Conservation (phyloP, 2,888 invertebrate species). For the Megaustenia siamemsis region DNA sequence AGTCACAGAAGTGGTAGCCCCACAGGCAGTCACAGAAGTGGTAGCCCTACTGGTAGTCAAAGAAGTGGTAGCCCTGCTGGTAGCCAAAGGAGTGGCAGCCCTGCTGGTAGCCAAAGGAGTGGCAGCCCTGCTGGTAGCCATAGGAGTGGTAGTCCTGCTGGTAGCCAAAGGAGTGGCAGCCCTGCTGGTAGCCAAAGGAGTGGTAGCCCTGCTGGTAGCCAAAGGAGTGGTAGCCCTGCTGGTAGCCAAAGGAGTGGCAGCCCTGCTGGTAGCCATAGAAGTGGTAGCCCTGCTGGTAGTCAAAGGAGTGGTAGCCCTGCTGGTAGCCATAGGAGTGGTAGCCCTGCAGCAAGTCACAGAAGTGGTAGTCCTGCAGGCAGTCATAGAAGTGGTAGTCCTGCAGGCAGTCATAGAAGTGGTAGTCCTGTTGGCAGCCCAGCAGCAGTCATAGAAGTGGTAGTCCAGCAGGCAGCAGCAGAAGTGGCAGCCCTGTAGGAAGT, state of each 20-base stretch:
- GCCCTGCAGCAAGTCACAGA: constrained; percentile 56
- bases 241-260: constrained; percentile 54
- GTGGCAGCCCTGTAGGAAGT: constrained; percentile 54
- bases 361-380: constrained; percentile 53
- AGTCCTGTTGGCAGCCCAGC: constrained; percentile 49
- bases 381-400: constrained; percentile 52
- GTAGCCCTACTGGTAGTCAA: constrained; percentile 59
- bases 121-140: constrained; percentile 53
- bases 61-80: constrained; percentile 56
- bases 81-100: constrained; percentile 50
- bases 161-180: constrained; percentile 54
- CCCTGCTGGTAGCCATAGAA: constrained; percentile 54
- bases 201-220: constrained; percentile 55
- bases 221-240: constrained; percentile 56
- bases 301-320: constrained; percentile 42
- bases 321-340: constrained; percentile 53
- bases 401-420: constrained; percentile 59
- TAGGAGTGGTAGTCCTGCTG: constrained; percentile 47
- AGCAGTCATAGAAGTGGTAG: constrained; percentile 46
- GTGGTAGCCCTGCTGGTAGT: constrained; percentile 47
- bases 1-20: constrained; percentile 54
- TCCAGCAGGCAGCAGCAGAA: constrained; percentile 51
- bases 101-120: constrained; percentile 59
- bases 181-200: constrained; percentile 56
- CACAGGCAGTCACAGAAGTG: constrained; percentile 55